Conservation (phyloP, 2,888 invertebrate species). For the Melanargia galathea region DNA sequence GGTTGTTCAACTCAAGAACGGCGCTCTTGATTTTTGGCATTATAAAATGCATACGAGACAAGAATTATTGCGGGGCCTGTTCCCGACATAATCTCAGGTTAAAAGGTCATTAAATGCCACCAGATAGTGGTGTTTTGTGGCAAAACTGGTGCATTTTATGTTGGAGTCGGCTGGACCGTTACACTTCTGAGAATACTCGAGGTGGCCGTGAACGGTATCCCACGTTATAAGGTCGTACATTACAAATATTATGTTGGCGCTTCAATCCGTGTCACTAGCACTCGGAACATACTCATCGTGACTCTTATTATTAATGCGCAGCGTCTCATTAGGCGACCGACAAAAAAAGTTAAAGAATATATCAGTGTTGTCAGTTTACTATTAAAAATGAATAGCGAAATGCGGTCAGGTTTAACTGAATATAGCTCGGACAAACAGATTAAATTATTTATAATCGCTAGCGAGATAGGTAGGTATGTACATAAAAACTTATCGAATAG, state of each 20-base stretch:
- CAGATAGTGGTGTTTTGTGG: constrained; percentile 56
- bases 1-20: constrained; percentile 3
- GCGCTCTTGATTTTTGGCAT: constrained; percentile 27
- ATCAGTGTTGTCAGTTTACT: constrained; percentile 40
- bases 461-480: constrained; percentile 29
- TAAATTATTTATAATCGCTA: constrained; percentile 25
- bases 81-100: constrained; percentile 62
- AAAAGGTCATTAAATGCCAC: constrained; percentile 58
- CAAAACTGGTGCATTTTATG: constrained; percentile 68
- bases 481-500: constrained; percentile 29
- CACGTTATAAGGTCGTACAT: constrained; percentile 56
- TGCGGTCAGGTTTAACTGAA: constrained; percentile 48
- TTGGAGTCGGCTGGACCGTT: constrained; percentile 61
- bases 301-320: constrained; percentile 59
- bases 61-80: constrained; percentile 36
- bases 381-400: constrained; percentile 39
- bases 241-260: constrained; percentile 66
- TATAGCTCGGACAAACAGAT: constrained; percentile 28
- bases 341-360: constrained; percentile 50
- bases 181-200: constrained; percentile 66
- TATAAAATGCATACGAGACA: constrained; percentile 34
- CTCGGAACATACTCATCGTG: constrained; percentile 60
- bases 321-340: constrained; percentile 54
- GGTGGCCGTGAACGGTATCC: constrained; percentile 65
- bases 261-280: constrained; percentile 65